Evolutionary conservation across 2,797 vertebrate species (phyloP).

Genomic region (Eutrigla gurnardus): DNA sequence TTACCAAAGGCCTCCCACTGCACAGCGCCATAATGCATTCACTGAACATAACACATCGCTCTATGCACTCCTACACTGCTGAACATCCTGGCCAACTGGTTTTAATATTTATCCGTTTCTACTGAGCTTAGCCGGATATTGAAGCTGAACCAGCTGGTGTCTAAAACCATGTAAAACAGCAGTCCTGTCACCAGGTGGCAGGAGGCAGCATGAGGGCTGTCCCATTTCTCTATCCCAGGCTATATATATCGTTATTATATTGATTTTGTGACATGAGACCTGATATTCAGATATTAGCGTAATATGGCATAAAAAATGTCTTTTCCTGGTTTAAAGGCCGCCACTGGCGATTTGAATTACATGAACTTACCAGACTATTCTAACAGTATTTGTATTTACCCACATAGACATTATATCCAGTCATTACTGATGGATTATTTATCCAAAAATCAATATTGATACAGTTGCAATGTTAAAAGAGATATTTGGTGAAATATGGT

Average conservation of each 20-base stretch:
- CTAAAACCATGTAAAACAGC: neutral
- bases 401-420: neutral
- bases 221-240: neutral
- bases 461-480: neutral
- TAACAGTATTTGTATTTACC: neutral
- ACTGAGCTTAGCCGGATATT: neutral
- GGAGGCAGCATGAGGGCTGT: neutral
- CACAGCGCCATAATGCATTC: constrained; percentile 26
- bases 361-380: neutral
- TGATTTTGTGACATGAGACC: neutral
- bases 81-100: constrained; percentile 6
- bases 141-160: constrained; percentile 9
- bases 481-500: neutral
- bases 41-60: constrained; percentile 32
- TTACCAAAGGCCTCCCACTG: constrained; percentile 24
- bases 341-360: neutral
- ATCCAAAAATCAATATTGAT: neutral
- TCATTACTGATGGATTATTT: neutral
- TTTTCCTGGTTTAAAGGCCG: neutral
- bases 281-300: neutral
- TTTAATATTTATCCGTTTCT: constrained; percentile 14
- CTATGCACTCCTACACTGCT: constrained; percentile 35
- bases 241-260: neutral
- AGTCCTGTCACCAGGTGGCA: constrained; percentile 18
- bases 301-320: neutral